phyloP scores from a whole-genome alignment of 2,888 invertebrate species.

The Cryptocephalus moraei region DNA sequence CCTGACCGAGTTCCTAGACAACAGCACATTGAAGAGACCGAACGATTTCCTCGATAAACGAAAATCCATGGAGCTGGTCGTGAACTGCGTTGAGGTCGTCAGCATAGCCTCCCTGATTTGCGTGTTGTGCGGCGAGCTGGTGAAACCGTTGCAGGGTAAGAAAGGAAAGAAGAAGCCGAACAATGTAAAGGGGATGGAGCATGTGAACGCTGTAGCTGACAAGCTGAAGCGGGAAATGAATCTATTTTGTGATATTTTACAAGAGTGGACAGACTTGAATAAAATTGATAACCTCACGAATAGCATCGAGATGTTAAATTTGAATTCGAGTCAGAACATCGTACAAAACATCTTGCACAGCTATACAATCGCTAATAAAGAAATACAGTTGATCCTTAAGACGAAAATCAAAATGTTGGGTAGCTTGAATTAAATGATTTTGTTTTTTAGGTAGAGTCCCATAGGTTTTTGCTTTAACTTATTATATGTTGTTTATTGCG shows the following conservation, averaged over 20 bases:
- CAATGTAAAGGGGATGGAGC: constrained; percentile 40
- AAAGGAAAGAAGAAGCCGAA: constrained; percentile 48
- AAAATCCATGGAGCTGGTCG: constrained; percentile 44
- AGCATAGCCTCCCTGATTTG: constrained; percentile 47
- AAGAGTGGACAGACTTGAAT: constrained; percentile 37
- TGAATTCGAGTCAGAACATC: constrained; percentile 38
- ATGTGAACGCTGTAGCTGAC: constrained; percentile 22
- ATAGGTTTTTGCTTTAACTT: too few species aligned
- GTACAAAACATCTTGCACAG: constrained; percentile 42
- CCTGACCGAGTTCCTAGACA: constrained; percentile 35
- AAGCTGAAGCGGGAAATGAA: constrained; percentile 31
- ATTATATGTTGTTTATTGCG: not conserved
- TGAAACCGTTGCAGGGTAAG: constrained; percentile 42
- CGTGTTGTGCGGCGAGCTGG: constrained; percentile 45
- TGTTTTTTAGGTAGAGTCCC: too few species aligned
- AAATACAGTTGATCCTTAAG: constrained; percentile 44
- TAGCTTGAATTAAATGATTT: constrained; percentile 2
- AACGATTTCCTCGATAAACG: constrained; percentile 36
- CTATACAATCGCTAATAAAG: constrained; percentile 41
- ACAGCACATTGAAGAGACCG: constrained; percentile 30
- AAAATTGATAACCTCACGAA: constrained; percentile 33
- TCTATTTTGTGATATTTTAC: constrained; percentile 38
- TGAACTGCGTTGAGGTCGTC: constrained; percentile 55
- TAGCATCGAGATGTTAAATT: constrained; percentile 36
- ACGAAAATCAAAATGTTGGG: constrained; percentile 43